These are phyloP conservation scores for Megalops atlanticus DNA, from an alignment of 2,113 vertebrate genomes.

Conservation along the genomic window DNA sequence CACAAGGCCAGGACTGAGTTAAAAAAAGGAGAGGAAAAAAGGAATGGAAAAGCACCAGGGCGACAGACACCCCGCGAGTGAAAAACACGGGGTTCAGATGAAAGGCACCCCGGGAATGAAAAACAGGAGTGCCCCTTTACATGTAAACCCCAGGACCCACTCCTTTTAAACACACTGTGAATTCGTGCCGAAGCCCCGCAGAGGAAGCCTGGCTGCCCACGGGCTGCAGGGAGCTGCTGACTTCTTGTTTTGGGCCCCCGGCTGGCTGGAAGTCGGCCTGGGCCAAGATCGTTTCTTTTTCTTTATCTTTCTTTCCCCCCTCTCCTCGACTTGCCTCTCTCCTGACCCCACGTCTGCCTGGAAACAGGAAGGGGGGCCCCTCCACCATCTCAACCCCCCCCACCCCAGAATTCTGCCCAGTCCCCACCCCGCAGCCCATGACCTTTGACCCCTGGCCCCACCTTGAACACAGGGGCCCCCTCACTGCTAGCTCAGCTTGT, in stretches of 20 bases:
- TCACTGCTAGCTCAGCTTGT: background rate
- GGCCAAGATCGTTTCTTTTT: background rate
- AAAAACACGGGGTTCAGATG: background rate
- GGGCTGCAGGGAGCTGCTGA: too few species aligned
- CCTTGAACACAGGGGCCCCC: background rate
- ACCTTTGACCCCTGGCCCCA: background rate
- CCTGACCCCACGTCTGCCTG: background rate
- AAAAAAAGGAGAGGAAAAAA: background rate
- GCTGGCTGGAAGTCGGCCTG: background rate
- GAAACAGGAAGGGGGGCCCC: background rate
- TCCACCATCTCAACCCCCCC: background rate
- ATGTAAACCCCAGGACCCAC: too few species aligned
- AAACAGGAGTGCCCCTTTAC: too few species aligned
- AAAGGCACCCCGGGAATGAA: background rate
- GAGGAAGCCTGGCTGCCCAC: too few species aligned
- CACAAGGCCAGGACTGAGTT: background rate
- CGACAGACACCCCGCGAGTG: background rate
- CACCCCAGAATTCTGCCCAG: too few species aligned
- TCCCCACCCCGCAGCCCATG: background rate
- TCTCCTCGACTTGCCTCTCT: constrained; percentile 27
- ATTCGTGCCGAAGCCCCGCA: too few species aligned
- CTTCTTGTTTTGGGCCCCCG: constrained; percentile 1
- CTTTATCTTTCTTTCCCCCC: background rate
- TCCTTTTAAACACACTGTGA: too few species aligned
- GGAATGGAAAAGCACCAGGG: background rate